These are phyloP conservation scores for Pogonocichla stellata DNA, from an alignment of 2,113 vertebrate species.

Conservation along the genomic window DNA sequence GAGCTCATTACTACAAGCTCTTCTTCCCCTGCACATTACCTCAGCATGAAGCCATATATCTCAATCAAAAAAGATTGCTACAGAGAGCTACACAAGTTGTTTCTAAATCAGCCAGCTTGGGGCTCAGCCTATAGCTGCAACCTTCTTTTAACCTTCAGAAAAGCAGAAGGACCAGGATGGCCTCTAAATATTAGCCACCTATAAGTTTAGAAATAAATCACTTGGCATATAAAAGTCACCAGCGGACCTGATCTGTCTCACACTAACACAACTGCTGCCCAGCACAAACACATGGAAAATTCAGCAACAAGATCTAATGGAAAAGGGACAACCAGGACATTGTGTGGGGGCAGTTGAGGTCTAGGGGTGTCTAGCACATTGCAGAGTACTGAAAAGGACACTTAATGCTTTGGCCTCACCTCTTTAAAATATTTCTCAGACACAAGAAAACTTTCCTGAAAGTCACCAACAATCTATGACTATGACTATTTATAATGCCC, in stretches of 20 bases:
- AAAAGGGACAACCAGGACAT: background rate
- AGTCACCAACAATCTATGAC: background rate
- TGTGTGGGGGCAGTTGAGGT: background rate
- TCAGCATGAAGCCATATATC: conserved; percentile 2
- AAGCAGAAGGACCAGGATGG: background rate
- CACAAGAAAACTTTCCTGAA: background rate
- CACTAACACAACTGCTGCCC: background rate
- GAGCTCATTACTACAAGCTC: conserved; percentile 25
- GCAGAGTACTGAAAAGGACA: background rate
- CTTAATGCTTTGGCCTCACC: background rate
- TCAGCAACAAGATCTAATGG: background rate
- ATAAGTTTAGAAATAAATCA: background rate
- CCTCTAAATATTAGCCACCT: background rate
- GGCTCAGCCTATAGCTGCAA: background rate
- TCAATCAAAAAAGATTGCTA: conserved; percentile 15
- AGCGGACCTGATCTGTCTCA: background rate
- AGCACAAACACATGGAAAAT: background rate
- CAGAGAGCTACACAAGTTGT: background rate
- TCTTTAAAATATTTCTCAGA: background rate
- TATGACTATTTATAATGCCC: background rate
- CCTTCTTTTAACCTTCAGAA: conserved; percentile 26
- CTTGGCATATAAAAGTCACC: background rate
- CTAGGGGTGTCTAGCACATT: background rate
- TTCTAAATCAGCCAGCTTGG: conserved; percentile 20
- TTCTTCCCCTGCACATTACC: conserved; percentile 42